Base-by-base conservation (phyloP, 2,888 invertebrate genomes). In the Eudemis profundana region DNA sequence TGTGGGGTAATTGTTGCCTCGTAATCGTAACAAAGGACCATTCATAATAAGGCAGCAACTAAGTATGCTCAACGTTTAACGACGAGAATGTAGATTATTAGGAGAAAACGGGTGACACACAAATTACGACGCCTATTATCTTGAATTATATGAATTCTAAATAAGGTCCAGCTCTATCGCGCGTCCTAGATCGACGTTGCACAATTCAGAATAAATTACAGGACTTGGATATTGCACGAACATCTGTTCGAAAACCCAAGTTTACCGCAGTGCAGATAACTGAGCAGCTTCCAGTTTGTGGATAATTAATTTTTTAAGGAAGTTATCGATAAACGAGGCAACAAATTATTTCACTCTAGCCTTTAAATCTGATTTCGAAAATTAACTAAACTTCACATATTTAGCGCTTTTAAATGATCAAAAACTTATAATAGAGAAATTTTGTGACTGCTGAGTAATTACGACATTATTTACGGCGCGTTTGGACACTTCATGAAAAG, bases 1-100 rank as follows among this genome's bases (percentile, higher is more conserved):
- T 49, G 54, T 51, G 57, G 59, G 50, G 64, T 64, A 59, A 64
- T 59, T 51, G 50, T 51, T 51, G 27, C 36, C 12, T 15, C 21
- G 61, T 42, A 64, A 64, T 15, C 21, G 61, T 42, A 64, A 64
- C 64, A 64, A 64, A 63, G 44, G 44, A 44, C 64, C 42, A 50
- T 57, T 33, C 42, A 61, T 23, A 44, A 63, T 57, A 49, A 42
- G 33, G 33, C 57, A 23, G 15, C 14, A 4, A 47, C 14, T 50
- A 51, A 59, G 50, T 57, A 29, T 4, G 17, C 44, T 56, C 4
- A 15, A 21, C 14, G 50, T 14, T 12, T 33, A 19, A 33, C 38
- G 50, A 64, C 50, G 23, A 36, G 40, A 64, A 57, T 50, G 44
- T 50, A 64, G 29, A 42, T 47, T 62, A 44, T 23, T 27, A 40